Evolutionary conservation across 2,113 vertebrate species (phyloP).

Genomic region (Neopipo cinnamomea): DNA sequence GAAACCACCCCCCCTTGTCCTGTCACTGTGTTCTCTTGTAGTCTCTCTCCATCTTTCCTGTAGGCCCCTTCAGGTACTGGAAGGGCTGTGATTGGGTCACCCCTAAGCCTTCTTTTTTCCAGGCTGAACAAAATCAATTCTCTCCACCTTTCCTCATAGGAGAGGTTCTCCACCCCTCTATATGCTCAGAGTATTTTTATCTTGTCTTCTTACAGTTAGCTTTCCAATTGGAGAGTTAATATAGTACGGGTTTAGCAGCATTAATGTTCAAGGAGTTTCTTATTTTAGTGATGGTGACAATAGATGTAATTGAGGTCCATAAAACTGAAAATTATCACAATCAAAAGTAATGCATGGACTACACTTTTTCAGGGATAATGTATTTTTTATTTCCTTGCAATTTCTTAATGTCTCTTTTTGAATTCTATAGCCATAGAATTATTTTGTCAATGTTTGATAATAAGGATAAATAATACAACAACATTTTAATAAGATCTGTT

Average conservation of each 20-base stretch:
- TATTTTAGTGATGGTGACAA: background rate
- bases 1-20: no score
- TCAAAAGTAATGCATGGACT: background rate
- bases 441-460: background rate
- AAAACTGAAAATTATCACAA: background rate
- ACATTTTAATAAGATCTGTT: background rate
- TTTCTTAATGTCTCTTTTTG: background rate
- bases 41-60: no score
- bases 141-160: no score
- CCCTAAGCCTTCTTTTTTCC: no score
- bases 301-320: background rate
- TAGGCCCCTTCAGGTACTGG: no score
- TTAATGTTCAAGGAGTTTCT: background rate
- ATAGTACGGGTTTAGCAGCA: background rate
- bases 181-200: background rate
- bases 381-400: background rate
- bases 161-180: no score
- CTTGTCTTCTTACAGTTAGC: background rate
- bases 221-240: background rate
- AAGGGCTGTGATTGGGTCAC: no score
- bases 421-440: background rate
- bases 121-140: no score
- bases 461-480: background rate
- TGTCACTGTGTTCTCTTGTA: no score
- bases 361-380: background rate